Evolutionary conservation across 1,140 invertebrate species (phyloP), one percentile per base, ranked within the genome.

Genomic region (Heliothis subflexa): DNA sequence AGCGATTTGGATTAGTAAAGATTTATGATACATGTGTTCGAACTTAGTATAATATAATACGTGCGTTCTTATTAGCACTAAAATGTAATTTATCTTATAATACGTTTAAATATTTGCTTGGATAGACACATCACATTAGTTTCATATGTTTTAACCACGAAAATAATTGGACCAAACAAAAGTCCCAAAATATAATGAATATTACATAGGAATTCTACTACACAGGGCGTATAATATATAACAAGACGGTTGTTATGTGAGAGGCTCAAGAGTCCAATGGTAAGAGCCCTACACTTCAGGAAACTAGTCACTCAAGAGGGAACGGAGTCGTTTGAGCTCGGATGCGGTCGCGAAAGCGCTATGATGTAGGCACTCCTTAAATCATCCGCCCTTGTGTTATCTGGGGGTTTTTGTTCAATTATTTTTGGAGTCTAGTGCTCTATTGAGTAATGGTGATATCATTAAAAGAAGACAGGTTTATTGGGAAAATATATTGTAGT

Each of bases 261-360:
- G 28, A 59, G 28, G 28, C n/a, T 72, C 57, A n/a, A 72, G 40
- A 66, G 47, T 57, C 28, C 70, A 57, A 57, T 72, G 54, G n/a
- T 49, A 47, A 74, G 72, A 74, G 57, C 55, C 16, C 25, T 45
- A 11, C 18, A 25, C 57, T 74, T 28, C 13, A 74, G 72, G 33
- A 61, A 61, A 74, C 72, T 74, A 74, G 72, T 61, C 72, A 11
- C 57, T 74, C 45, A 61, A 74, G 72, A 21, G 33, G 72, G 12
- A 47, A 45, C 54, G 33, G 40, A 40, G 33, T 45, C 71, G 54
- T 73, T 59, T 73, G 71, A 59, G 33, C n/a, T 16, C 55, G 28
- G 40, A 55, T 62, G 57, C 45, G 72, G 57, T 62, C 40, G 72
- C 72, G 21, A 73, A 61, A 18, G 16, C 9, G n/a, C 40, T 5